Base-by-base conservation (phyloP, 2,888 invertebrate genomes). In the Agriopis marginaria region DNA sequence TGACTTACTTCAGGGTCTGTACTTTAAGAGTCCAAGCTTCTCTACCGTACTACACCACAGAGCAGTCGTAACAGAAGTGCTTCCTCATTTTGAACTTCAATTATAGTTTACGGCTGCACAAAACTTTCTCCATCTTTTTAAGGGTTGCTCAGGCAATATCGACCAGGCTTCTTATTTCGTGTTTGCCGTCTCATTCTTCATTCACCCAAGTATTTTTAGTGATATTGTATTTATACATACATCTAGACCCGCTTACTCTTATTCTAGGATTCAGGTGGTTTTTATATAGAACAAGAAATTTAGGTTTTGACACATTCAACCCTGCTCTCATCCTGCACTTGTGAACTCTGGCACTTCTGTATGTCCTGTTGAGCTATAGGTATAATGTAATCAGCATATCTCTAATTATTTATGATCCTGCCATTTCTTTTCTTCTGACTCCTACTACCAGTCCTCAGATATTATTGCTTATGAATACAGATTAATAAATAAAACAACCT, bases 81-180 rank as follows among this genome's bases (percentile, higher is more conserved):
- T 14, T 49, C 7, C 49, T 7, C 14, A 49, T 14, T 49, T 14
- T 49, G 45, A 45, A 10, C 45, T 11, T 45, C 5, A 45, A 11
- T 5, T 12, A 45, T 45, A 12, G 45, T 49, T 49, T 49, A n/a
- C 49, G 49, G 14, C 49, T 49, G 14, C 49, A 49, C 49, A 49
- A 49, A n/a, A 49, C 7, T 1, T 49, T 49, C 17, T 45, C 2
- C 49, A 49, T 49, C 12, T 17, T 32, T 55, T 40, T 49, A 14
- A 49, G 14, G 14, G 49, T 49, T 50, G 40, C 14, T 49, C n/a
- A 70, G 66, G 75, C 77, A 70, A 75, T 77, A 73, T 75, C 71
- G 12, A 49, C 14, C 49, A 5, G 14, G 14, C 3, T 14, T 7
- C 49, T n/a, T n/a, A 49, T 49, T 14, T 14, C 49, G n/a, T 49